phyloP scores from a whole-genome alignment of 1,140 invertebrate genomes.

The Lutraria rhynchaena region DNA sequence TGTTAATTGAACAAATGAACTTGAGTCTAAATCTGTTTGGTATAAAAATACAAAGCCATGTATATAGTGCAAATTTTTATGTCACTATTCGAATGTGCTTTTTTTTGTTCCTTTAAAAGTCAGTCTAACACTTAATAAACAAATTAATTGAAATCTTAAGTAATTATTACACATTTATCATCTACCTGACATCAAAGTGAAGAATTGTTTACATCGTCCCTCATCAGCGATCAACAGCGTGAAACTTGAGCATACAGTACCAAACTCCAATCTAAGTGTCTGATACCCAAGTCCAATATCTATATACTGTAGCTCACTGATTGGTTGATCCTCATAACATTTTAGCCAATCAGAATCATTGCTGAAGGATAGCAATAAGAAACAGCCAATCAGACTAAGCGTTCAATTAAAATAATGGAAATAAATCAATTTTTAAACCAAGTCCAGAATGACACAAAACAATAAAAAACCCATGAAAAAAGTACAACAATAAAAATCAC shows the following conservation, averaged over 20 bases:
- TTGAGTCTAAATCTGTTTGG: too few relatives aligned
- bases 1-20: too few relatives aligned
- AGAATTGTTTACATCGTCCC: conserved; percentile 70
- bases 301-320: conserved; percentile 75
- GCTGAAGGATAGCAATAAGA: conserved; percentile 42
- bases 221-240: conserved; percentile 74
- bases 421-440: conserved; percentile 1
- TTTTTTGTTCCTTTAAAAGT: too few relatives aligned
- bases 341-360: conserved; percentile 66
- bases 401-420: conserved; percentile 30
- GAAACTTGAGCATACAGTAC: conserved; percentile 77
- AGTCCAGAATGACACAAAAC: not conserved
- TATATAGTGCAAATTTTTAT: too few relatives aligned
- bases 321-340: conserved; percentile 75
- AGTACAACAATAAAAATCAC: too few relatives aligned
- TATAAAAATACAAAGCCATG: too few relatives aligned
- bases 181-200: conserved; percentile 71
- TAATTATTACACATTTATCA: too few relatives aligned
- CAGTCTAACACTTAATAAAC: too few relatives aligned
- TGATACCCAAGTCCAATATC: conserved; percentile 77
- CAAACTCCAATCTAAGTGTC: conserved; percentile 77
- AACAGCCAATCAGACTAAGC: not conserved
- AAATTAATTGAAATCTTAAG: too few relatives aligned
- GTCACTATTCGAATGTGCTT: too few relatives aligned
- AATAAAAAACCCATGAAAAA: too few relatives aligned